Evolutionary conservation across 2,888 invertebrate species (phyloP).

Genomic region (Drosophila longiperda): DNA sequence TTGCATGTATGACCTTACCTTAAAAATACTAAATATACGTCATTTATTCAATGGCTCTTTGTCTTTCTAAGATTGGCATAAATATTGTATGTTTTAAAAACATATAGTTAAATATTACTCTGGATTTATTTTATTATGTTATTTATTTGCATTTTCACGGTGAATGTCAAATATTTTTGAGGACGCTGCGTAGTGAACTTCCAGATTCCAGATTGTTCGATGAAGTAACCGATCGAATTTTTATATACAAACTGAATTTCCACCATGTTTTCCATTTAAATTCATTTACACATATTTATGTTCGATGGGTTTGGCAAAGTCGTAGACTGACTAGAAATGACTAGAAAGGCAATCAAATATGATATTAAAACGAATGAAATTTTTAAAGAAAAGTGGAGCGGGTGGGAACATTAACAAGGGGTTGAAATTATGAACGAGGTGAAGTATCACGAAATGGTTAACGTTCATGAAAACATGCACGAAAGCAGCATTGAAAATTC

Average conservation of each 20-base stretch:
- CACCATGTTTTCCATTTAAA: background rate
- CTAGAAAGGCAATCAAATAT: rapidly evolving
- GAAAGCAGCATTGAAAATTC: rapidly evolving
- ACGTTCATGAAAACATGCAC: background rate
- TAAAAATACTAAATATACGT: background rate
- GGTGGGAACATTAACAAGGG: rapidly evolving
- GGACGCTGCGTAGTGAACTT: too few relatives aligned
- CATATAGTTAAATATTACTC: background rate
- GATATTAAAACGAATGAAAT: background rate
- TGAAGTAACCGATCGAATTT: background rate
- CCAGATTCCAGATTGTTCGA: too few relatives aligned
- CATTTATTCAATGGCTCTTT: background rate
- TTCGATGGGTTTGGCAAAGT: background rate
- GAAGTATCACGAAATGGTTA: background rate
- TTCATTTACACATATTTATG: background rate
- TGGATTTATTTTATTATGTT: too few relatives aligned
- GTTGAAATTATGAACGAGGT: background rate
- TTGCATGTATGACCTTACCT: background rate
- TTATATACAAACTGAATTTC: background rate
- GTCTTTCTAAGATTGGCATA: background rate
- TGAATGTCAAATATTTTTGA: too few relatives aligned
- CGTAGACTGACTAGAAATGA: background rate
- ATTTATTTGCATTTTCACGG: too few relatives aligned
- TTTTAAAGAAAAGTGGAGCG: rapidly evolving
- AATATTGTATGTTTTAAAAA: background rate